A percentile compares a stretch with the other conserved stretches of the same genome.
These are phyloP conservation scores for Psilopsiagon aymara DNA, from an alignment of 2,113 vertebrate genomes.

Conservation along the genomic window DNA sequence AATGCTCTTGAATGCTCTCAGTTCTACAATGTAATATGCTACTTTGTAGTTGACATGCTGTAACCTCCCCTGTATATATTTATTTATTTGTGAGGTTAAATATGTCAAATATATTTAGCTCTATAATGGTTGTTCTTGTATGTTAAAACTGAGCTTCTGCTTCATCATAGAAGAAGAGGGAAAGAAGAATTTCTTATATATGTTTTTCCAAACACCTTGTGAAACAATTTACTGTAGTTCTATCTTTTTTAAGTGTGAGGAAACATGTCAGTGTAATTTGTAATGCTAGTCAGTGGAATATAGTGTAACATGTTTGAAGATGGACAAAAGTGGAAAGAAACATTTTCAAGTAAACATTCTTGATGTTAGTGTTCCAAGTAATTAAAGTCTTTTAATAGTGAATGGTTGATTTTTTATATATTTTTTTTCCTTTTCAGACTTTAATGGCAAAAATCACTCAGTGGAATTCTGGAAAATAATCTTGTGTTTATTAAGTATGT, in stretches of 20 bases:
- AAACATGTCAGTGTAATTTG: constrained; percentile 50
- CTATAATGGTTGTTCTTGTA: constrained; percentile 36
- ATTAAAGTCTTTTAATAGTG: constrained; percentile 71
- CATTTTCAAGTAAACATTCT: constrained; percentile 72
- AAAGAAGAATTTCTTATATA: constrained; percentile 52
- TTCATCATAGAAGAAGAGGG: constrained; percentile 28
- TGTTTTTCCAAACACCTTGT: constrained; percentile 61
- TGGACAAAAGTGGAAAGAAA: constrained; percentile 67
- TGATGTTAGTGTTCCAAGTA: constrained; percentile 67
- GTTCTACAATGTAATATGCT: constrained; percentile 43
- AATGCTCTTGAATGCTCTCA: constrained; percentile 16
- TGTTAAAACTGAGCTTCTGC: constrained; percentile 57
- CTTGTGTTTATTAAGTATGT: constrained; percentile 33
- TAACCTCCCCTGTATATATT: constrained; percentile 79
- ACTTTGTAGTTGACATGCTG: constrained; percentile 50
- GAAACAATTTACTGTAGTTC: constrained; percentile 65
- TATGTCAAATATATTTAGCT: constrained; percentile 70
- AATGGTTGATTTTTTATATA: neutral
- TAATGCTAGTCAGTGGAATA: constrained; percentile 55
- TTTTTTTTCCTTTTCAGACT: constrained; percentile 44
- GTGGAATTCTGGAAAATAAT: constrained; percentile 62
- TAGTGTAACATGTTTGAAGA: constrained; percentile 46
- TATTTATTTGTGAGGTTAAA: constrained; percentile 83
- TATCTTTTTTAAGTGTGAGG: constrained; percentile 49
- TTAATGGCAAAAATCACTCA: constrained; percentile 58